A percentile compares a stretch with the other conserved stretches of the same genome.
phyloP scores from a whole-genome alignment of 2,797 vertebrate species.

The Sitta carolinensis region DNA sequence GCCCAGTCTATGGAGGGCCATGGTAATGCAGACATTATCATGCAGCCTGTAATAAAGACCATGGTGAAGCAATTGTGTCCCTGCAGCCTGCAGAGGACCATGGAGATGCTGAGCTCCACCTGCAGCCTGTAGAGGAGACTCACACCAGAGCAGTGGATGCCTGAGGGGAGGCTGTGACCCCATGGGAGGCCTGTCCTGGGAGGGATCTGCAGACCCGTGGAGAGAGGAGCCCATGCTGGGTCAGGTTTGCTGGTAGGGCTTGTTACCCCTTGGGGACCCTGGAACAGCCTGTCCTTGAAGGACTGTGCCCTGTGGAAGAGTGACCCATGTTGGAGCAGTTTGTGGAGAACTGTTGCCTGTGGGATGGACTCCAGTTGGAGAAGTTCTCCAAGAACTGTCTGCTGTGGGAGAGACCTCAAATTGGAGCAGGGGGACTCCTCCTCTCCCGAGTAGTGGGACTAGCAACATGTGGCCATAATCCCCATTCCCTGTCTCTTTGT shows the following conservation, averaged over 20 bases:
- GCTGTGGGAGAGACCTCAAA: not conserved
- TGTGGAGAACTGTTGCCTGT: not conserved
- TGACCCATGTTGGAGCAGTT: not conserved
- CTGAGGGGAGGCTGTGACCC: not conserved
- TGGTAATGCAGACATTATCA: not conserved
- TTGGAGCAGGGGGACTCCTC: not conserved
- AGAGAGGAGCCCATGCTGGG: not conserved
- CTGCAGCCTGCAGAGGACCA: not conserved
- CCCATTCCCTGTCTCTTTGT: not conserved
- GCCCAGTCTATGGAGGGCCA: not conserved
- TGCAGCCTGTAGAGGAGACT: not conserved
- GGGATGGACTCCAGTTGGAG: not conserved
- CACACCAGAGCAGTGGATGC: accelerated
- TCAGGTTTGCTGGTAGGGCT: not conserved
- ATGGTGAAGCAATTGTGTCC: not conserved
- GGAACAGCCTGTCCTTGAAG: not conserved
- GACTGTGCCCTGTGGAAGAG: not conserved
- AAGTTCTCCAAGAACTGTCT: not conserved
- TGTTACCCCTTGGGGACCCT: accelerated
- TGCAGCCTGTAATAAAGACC: not conserved
- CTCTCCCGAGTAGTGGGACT: not conserved
- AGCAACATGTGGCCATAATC: not conserved
- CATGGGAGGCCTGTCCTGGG: not conserved
- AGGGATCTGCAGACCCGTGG: not conserved
- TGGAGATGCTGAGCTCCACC: not conserved